Evolutionary conservation across 2,797 vertebrate genomes (phyloP), one percentile per base, ranked within the genome.

Genomic region (Melanotaenia nigrans): DNA sequence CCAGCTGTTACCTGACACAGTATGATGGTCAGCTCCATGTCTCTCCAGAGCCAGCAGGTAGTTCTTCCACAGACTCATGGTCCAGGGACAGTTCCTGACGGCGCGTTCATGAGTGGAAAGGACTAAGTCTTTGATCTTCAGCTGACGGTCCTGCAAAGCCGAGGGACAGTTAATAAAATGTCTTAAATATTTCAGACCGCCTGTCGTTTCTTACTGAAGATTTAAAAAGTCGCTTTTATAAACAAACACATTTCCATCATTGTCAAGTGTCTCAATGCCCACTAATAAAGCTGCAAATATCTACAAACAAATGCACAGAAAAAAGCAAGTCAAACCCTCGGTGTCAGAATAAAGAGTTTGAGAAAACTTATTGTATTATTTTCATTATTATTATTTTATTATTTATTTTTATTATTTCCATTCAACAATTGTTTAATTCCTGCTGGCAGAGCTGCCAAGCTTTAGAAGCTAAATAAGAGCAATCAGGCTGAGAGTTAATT

Each of bases 51-150:
- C 97, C 36, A 96, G 59, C 57, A 99, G 88, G 89, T 97, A 98
- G 51, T 94, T 94, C 71, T 95, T 98, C 98, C 98, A 99, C 72
- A 99, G 90, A 53, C 95, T 94, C 73, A 99, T 97, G 0, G 96
- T 98, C 98, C 98, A 99, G 25, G 98, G 97, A 49, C 98, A 99
- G 91, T 99, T 99, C 86, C 97, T 94, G 67, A 97, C 96, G 0
- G 97, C 97, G 0, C 98, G 95, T 24, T 96, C 96, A 1, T 99
- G 96, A 53, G 93, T 94, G 0, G 96, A 95, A 8, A 99, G 90
- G 65, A 99, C 97, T 88, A 99, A 33, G 0, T 97, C 96, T 87
- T 96, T 98, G 57, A 98, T 94, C 87, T 96, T 99, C 90, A 99
- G 91, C 86, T 98, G 96, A 57, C 96, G 95, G 83, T 99, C 96